Evolutionary conservation across 2,888 invertebrate genomes (phyloP), one percentile per base, ranked within the genome.

Genomic region (Phortica magna): DNA sequence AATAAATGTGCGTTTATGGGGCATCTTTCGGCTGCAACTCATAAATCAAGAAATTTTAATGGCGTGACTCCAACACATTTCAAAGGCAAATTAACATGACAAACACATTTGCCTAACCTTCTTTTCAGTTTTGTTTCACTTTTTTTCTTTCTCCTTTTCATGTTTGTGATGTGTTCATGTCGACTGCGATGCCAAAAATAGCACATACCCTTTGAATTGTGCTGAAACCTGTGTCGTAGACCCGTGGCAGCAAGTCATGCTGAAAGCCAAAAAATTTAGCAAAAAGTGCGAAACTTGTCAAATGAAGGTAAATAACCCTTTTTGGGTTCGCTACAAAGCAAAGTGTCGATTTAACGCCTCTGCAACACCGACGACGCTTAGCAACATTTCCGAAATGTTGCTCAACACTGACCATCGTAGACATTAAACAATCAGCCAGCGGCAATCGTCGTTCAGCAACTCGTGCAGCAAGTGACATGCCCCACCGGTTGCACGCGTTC

Each of bases 91-190:
- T 61, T 61, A 17, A 19, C 17, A 61, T 61, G 61, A 61, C 61
- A 61, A 61, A 61, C 61, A 61, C 61, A 61, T 61, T 61, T 61
- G n/a, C 31, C 61, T 5, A n/a, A 61, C 61, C 61, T 61, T 61
- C 17, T 12, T 55, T 55, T 5, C 14, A 22, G 22, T 17, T 9
- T 22, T 61, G 17, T 61, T 2, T 48, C 48, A 48, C 2, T 48
- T 48, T 48, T 14, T 48, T 14, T 6, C 48, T 48, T 2, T 2
- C 31, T 31, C 31, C 31, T 31, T 2, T 4, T 31, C 5, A 31
- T 31, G 31, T 31, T 4, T 31, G 31, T 31, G 31, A 31, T 31
- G 31, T 31, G 31, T 31, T 31, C 31, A 1, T 2, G 48, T 48
- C 7, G 2, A 48, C 9, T 48, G 14, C 48, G 48, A 9, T 48